These are phyloP conservation scores for Phalacrocorax carbo DNA, from an alignment of 2,113 vertebrate genomes.

Conservation along the genomic window DNA sequence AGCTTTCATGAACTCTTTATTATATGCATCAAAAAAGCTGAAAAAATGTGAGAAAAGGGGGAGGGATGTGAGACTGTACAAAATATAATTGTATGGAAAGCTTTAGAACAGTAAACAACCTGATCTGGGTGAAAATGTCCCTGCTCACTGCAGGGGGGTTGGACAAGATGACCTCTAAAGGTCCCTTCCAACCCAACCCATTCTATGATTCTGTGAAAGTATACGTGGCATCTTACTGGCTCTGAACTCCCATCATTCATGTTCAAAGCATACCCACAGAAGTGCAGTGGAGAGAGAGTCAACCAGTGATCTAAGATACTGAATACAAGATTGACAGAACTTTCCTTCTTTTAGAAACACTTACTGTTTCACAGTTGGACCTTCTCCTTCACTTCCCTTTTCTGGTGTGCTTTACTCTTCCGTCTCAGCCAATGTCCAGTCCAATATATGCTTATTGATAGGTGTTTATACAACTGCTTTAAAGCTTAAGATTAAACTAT, in stretches of 20 bases:
- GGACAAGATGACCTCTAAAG: no score
- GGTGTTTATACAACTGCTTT: neutral
- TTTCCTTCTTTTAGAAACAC: neutral
- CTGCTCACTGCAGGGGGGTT: no score
- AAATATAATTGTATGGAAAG: neutral
- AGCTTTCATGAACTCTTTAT: neutral
- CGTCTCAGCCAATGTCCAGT: neutral
- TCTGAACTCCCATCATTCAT: neutral
- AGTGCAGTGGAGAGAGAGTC: neutral
- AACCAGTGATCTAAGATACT: neutral
- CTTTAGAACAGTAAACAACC: neutral
- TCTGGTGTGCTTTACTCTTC: neutral
- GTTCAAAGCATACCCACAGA: rapidly evolving
- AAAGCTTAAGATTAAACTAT: neutral
- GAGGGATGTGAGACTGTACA: neutral
- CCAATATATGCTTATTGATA: neutral
- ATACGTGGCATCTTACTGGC: neutral
- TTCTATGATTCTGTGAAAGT: neutral
- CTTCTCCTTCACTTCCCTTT: neutral
- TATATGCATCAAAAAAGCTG: neutral
- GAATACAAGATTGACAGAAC: neutral
- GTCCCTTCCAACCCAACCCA: no score
- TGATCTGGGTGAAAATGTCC: no score
- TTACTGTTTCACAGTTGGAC: neutral
- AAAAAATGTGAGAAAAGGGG: neutral